Evolutionary conservation across 2,888 invertebrate species (phyloP).

Genomic region (Trissoscelio sp.): DNA sequence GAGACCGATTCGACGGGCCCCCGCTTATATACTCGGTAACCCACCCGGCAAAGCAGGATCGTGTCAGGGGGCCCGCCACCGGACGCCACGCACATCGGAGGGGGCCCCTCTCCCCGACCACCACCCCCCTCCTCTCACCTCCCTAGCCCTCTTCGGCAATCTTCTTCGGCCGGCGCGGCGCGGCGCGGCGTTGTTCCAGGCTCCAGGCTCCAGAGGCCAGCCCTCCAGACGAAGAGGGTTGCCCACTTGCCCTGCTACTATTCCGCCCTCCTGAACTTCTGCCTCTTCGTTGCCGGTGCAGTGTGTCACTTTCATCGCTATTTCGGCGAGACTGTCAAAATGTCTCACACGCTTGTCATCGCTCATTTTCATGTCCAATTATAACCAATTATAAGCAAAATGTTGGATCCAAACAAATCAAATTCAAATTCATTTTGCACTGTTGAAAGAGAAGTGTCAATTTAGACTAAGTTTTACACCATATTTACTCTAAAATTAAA

Average conservation of each 20-base stretch:
- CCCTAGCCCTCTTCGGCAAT: constrained; percentile 25
- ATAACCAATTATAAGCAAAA: too few relatives aligned
- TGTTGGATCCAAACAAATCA: too few relatives aligned
- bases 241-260: constrained; percentile 27
- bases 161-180: constrained; percentile 35
- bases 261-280: constrained; percentile 17
- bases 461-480: too few relatives aligned
- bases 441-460: too few relatives aligned
- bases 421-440: too few relatives aligned
- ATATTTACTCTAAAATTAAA: too few relatives aligned
- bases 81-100: constrained; percentile 65
- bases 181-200: too few relatives aligned
- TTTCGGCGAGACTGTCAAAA: neutral
- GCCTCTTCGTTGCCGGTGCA: neutral
- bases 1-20: constrained; percentile 80
- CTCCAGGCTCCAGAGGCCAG: neutral
- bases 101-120: constrained; percentile 67
- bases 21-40: constrained; percentile 82
- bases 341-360: too few relatives aligned
- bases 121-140: constrained; percentile 32
- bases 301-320: neutral
- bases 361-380: too few relatives aligned
- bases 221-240: constrained; percentile 30
- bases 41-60: constrained; percentile 76
- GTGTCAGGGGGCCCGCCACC: constrained; percentile 76